Base-by-base conservation (phyloP, 2,797 vertebrate genomes). In the Phyllotis vaccarum region DNA sequence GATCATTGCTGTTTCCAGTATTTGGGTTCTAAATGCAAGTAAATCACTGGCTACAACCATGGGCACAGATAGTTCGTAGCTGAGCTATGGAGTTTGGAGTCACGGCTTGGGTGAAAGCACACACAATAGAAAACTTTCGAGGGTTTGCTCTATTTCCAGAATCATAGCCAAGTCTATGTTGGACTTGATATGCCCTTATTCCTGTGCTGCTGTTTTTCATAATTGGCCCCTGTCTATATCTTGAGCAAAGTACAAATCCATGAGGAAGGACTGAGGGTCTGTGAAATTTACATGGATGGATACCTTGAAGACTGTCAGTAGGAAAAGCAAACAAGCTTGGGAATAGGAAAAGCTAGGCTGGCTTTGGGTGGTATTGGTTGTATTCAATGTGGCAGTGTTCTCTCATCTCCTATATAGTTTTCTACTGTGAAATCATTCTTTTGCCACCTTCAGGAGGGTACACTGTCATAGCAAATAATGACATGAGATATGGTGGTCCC, bases 121-220 rank as follows among this genome's bases (percentile, higher is more conserved):
- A 52, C 37, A 89, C 34, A 64, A 40, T 27, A 49, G 16, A 75
- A 79, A 96, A n/a, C 64, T 83, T 91, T 43, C 21, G 56, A 68
- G 60, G 37, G 9, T 74, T 81, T 24, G 14, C 78, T 37, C 29
- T 68, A 19, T 62, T 70, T 91, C 43, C 49, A 52, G 60, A 82
- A 95, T 19, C 46, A 54, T 31, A 37, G 52, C 12, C 68, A 58
- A 40, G 27, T 58, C 52, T 87, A 17, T 54, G 12, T 60, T 79
- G 87, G 81, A 81, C 22, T 34, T 72, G 40, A 83, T 31, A 66
- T 85, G 37, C 46, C 89, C 40, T 46, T 58, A 86, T 80, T n/a
- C 82, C 29, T 83, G 14, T 49, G 27, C 8, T 49, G 86, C 54
- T 16, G 16, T 78, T 96, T 95, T 96, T 82, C 16, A 72, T 64